A percentile compares a stretch with the other conserved stretches of the same genome.
Conservation (phyloP, 2,888 invertebrate species). For the Lomographa bimaculata region DNA sequence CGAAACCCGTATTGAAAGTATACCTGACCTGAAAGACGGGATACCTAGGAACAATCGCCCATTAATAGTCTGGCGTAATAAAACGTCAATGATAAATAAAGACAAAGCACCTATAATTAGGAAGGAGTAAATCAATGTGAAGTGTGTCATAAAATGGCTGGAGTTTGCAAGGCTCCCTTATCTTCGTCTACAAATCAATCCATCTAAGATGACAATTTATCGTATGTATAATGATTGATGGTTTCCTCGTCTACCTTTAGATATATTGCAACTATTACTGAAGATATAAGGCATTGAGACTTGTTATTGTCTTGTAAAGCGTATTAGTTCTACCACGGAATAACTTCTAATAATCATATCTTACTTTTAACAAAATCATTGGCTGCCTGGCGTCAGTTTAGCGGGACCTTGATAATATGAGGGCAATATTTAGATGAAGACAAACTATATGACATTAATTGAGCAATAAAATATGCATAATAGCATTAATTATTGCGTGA, state of each 20-base stretch:
- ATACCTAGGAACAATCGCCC: constrained; percentile 31
- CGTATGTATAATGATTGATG: constrained; percentile 41
- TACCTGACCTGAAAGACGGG: constrained; percentile 14
- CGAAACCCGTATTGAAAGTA: constrained; percentile 49
- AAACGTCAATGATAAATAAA: constrained; percentile 18
- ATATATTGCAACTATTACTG: too few relatives aligned
- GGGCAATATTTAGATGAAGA: constrained; percentile 36
- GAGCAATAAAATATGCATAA: constrained; percentile 21
- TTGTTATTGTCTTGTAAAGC: too few relatives aligned
- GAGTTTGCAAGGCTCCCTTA: constrained; percentile 10
- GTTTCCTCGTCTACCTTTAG: constrained; percentile 43
- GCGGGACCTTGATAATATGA: constrained; percentile 14
- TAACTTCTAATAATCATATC: too few relatives aligned
- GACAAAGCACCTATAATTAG: constrained; percentile 23
- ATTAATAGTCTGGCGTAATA: constrained; percentile 26
- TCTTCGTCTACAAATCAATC: constrained; percentile 18
- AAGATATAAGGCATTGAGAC: too few relatives aligned
- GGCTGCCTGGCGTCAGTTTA: too few relatives aligned
- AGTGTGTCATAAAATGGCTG: constrained; percentile 41
- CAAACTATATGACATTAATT: constrained; percentile 33
- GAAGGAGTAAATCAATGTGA: constrained; percentile 40
- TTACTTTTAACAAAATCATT: too few relatives aligned
- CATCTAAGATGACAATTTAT: constrained; percentile 32
- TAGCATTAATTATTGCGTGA: constrained; percentile 24
- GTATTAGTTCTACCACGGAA: too few relatives aligned